phyloP scores from a whole-genome alignment of 1,140 invertebrate genomes.

The Drosophila sulfurigaster region DNA sequence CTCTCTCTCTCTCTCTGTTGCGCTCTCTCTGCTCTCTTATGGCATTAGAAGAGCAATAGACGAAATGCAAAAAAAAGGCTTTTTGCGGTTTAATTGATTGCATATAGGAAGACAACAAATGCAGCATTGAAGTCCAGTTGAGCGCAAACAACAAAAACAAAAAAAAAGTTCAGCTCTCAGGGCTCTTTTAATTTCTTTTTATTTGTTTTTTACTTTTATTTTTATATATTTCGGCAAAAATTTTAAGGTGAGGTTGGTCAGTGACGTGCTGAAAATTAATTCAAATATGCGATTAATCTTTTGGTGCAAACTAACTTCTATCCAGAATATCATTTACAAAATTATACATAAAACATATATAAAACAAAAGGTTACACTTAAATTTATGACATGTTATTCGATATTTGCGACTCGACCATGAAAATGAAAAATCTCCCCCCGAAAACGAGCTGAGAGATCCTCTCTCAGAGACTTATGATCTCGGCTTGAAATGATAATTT shows the following conservation, averaged over 20 bases:
- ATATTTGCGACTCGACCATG: neutral
- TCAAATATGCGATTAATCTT: slow-evolving; percentile 5
- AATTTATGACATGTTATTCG: slow-evolving; percentile 12
- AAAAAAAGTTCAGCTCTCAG: slow-evolving; percentile 9
- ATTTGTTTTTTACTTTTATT: slow-evolving; percentile 27
- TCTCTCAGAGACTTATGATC: slow-evolving; percentile 15
- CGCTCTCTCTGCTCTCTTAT: neutral
- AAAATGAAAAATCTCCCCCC: neutral
- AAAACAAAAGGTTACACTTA: neutral
- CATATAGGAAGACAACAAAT: slow-evolving; percentile 20
- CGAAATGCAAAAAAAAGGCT: slow-evolving; percentile 15
- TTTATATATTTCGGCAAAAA: neutral
- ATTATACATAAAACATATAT: neutral
- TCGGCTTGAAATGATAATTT: slow-evolving; percentile 42
- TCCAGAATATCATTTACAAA: slow-evolving; percentile 2
- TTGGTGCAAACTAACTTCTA: slow-evolving; percentile 3
- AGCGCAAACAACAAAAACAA: slow-evolving; percentile 2
- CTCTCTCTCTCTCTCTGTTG: slow-evolving; percentile 4
- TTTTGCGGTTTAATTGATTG: slow-evolving; percentile 31
- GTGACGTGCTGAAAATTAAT: slow-evolving; percentile 40
- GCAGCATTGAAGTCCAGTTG: neutral
- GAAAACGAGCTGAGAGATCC: neutral
- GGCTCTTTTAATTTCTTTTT: slow-evolving; percentile 11
- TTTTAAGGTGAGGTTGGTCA: slow-evolving; percentile 75
- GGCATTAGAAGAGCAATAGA: slow-evolving; percentile 49